phyloP scores from a whole-genome alignment of 2,113 vertebrate species.

The Nycticryphes semicollaris region DNA sequence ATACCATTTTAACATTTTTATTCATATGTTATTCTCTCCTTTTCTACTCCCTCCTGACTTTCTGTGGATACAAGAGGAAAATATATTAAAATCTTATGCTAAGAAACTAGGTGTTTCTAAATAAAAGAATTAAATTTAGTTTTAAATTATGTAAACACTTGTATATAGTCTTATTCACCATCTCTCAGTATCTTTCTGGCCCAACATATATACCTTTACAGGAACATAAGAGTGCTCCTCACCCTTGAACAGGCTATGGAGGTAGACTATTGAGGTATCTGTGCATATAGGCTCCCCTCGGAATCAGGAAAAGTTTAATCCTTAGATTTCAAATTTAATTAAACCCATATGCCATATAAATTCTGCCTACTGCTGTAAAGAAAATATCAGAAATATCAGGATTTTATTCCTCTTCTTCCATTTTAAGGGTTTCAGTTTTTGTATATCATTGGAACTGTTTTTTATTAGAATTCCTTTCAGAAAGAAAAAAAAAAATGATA shows the following conservation, averaged over 20 bases:
- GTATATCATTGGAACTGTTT: not conserved
- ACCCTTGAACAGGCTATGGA: not conserved
- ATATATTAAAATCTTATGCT: not conserved
- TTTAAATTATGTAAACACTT: not conserved
- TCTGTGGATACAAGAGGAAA: not conserved
- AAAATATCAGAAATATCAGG: not conserved
- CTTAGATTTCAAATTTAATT: not conserved
- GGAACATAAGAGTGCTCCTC: not conserved
- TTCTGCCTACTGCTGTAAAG: not conserved
- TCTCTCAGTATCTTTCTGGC: not conserved
- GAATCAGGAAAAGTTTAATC: not conserved
- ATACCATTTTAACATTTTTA: not conserved
- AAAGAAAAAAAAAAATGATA: not conserved
- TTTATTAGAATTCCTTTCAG: not conserved
- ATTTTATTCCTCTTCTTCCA: not conserved
- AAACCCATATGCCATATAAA: not conserved
- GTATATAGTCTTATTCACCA: not conserved
- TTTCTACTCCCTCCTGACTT: not conserved
- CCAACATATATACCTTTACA: not conserved
- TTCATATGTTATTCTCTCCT: not conserved
- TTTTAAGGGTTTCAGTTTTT: not conserved
- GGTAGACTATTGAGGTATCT: not conserved
- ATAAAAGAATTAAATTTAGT: not conserved
- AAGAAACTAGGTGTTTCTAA: not conserved
- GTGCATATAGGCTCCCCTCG: not conserved